Percentiles rank a stretch among this genome's conserved stretches.
phyloP scores from a whole-genome alignment of 1,140 invertebrate species.

The Ceratina australensis region DNA sequence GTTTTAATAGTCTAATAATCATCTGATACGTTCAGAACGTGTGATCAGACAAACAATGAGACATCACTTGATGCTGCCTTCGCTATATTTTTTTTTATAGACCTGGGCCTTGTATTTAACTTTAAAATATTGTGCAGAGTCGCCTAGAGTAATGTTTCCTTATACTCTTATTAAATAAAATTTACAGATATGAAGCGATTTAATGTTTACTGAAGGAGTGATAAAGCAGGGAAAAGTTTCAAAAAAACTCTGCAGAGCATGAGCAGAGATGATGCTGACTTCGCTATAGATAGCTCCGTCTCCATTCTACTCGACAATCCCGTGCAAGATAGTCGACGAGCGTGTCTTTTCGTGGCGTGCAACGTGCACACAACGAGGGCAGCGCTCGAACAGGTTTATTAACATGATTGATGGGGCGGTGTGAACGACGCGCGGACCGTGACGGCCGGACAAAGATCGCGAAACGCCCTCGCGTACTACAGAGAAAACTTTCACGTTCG shows the following conservation, averaged over 20 bases:
- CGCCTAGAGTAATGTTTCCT: no score
- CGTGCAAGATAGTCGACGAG: background rate
- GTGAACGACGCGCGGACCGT: constrained; percentile 4
- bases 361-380: constrained; percentile 7
- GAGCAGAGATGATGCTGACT: background rate
- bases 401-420: constrained; percentile 45
- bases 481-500: constrained; percentile 52
- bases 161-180: no score
- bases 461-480: constrained; percentile 34
- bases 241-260: no score
- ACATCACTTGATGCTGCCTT: background rate
- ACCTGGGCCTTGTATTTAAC: no score
- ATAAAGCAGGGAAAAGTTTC: no score
- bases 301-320: background rate
- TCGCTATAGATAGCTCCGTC: background rate
- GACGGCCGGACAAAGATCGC: constrained; percentile 11
- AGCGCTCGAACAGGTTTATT: constrained; percentile 42
- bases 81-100: no score
- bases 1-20: no score
- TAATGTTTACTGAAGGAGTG: no score
- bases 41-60: background rate
- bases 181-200: no score
- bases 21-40: no score
- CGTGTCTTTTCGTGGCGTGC: constrained; percentile 13
- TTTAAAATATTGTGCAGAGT: no score